phyloP scores from a whole-genome alignment of 1,140 invertebrate genomes.

The Tetramorium alpestre region DNA sequence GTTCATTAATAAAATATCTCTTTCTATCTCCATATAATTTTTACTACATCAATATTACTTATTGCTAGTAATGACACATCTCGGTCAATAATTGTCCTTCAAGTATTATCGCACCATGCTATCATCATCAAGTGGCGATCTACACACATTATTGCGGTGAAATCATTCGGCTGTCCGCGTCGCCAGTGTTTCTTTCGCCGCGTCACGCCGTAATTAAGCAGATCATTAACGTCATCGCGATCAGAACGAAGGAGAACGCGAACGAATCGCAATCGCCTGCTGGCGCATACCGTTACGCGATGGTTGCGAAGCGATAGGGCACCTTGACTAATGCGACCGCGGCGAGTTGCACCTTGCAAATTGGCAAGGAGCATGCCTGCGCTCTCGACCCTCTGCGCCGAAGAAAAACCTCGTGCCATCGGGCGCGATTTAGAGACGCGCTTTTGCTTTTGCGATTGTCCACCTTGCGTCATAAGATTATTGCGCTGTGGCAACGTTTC shows the following conservation, averaged over 20 bases:
- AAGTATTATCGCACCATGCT: background rate
- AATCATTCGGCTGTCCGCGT: conserved; percentile 20
- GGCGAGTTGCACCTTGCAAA: conserved; percentile 84
- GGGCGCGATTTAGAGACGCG: conserved; percentile 77
- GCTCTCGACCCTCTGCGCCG: conserved; percentile 56
- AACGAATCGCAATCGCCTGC: conserved; percentile 79
- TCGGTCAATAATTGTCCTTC: background rate
- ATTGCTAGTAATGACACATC: background rate
- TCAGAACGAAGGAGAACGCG: conserved; percentile 70
- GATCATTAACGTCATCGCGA: conserved; percentile 84
- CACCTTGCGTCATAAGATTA: conserved; percentile 70
- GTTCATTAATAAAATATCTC: background rate
- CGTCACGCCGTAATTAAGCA: conserved; percentile 82
- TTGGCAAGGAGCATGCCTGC: conserved; percentile 75
- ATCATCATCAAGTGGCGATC: background rate
- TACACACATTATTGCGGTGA: conserved; percentile 27
- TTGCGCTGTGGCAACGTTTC: background rate
- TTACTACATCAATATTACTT: background rate
- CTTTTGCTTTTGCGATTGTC: conserved; percentile 65
- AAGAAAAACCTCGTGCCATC: conserved; percentile 78
- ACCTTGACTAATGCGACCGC: conserved; percentile 83
- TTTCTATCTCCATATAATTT: background rate
- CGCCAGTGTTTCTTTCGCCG: conserved; percentile 69
- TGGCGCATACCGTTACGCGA: conserved; percentile 83
- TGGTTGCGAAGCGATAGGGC: conserved; percentile 82